Percentiles rank a stretch among this genome's conserved stretches.
These are phyloP conservation scores for Drosophila murphyi DNA, from an alignment of 1,140 invertebrate genomes.

Conservation along the genomic window DNA sequence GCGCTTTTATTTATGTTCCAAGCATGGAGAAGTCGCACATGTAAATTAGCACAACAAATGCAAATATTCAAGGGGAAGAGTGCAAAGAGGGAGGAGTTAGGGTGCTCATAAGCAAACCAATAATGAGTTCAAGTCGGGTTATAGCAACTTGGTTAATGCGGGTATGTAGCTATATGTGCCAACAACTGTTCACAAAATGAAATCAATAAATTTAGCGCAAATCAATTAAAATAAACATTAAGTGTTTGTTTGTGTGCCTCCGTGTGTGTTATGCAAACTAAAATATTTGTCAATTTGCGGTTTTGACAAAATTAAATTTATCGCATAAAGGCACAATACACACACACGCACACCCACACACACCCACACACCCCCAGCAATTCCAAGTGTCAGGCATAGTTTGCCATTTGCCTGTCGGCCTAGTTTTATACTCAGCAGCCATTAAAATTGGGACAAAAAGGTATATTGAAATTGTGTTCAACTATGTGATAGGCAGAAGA, in stretches of 20 bases:
- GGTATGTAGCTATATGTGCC: conserved; percentile 28
- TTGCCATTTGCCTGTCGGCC: conserved; percentile 37
- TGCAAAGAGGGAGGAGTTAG: background rate
- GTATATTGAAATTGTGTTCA: too few relatives aligned
- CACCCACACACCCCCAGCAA: conserved; percentile 4
- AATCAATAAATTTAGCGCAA: conserved; percentile 81
- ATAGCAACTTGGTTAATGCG: conserved; percentile 33
- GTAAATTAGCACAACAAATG: conserved; percentile 67
- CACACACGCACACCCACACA: conserved; percentile 29
- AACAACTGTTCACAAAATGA: conserved; percentile 79
- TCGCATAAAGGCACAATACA: background rate
- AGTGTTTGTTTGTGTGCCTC: conserved; percentile 10
- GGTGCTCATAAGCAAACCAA: conserved; percentile 23
- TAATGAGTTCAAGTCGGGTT: conserved; percentile 61
- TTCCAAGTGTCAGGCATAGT: conserved; percentile 42
- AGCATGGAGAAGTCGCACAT: conserved; percentile 62
- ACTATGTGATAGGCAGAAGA: too few relatives aligned
- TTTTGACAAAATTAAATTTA: conserved; percentile 78
- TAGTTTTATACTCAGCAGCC: background rate
- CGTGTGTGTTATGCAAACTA: conserved; percentile 59
- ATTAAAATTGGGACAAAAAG: too few relatives aligned
- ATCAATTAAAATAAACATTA: conserved; percentile 74
- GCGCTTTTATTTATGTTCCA: conserved; percentile 69
- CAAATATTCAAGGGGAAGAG: conserved; percentile 34
- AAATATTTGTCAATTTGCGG: conserved; percentile 82